Conservation (phyloP, 2,113 vertebrate species). For the Plecotus auritus region DNA sequence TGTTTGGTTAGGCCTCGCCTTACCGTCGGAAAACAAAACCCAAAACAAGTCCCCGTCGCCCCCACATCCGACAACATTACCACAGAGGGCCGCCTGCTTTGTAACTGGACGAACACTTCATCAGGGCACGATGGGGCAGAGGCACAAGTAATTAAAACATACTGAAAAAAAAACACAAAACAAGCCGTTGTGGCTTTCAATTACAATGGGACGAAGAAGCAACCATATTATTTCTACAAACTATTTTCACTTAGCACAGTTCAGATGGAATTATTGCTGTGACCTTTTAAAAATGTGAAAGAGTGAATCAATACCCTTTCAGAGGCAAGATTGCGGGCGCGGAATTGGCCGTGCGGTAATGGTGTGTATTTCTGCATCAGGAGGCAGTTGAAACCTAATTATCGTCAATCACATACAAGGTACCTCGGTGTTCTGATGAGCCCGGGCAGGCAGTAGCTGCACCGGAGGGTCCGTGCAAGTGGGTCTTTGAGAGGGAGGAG, state of each 20-base stretch:
- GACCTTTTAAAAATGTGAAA: constrained; percentile 85
- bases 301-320: constrained; percentile 82
- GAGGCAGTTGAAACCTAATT: constrained; percentile 85
- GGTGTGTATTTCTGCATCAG: constrained; percentile 81
- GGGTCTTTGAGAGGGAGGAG: neutral
- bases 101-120: constrained; percentile 64
- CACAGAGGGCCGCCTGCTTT: neutral
- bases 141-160: constrained; percentile 77
- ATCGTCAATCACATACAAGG: constrained; percentile 82
- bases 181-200: constrained; percentile 70
- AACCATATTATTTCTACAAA: constrained; percentile 80
- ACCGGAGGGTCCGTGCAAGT: neutral
- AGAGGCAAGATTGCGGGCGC: constrained; percentile 69
- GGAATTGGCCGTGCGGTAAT: constrained; percentile 70
- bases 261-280: constrained; percentile 83
- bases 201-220: constrained; percentile 74
- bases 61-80: constrained; percentile 21
- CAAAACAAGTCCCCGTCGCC: neutral
- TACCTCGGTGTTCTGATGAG: constrained; percentile 57
- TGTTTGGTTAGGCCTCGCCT: neutral
- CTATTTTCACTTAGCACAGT: constrained; percentile 84
- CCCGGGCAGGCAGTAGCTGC: neutral
- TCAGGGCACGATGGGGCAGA: neutral
- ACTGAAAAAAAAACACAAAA: constrained; percentile 59
- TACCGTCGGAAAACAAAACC: neutral